Base-by-base conservation (phyloP, 2,113 vertebrate species). In the Hirundichthys speculiger region DNA sequence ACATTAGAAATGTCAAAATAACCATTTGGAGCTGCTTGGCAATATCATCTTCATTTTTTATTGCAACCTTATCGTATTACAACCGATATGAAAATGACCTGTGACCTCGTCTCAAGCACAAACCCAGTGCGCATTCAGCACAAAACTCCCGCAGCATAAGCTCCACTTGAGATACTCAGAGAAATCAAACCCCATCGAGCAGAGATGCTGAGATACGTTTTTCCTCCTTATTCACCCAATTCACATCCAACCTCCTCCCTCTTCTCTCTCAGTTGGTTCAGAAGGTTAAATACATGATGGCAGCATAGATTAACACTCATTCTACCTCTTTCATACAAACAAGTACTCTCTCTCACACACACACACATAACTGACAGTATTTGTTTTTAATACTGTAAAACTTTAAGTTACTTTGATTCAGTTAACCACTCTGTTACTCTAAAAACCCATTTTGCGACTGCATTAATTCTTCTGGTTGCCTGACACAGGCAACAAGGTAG, bases 191-290 rank as follows among this genome's bases (percentile, higher is more conserved):
- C 51, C 57, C 69, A 64, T 80, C 71, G 11, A 27, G 49, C 8
- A 11, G 64, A 75, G 77, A 81, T 77, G 75, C 64, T 88, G 73
- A 89, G 73, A 78, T 79, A 69, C 54, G 80, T 89, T 89, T 87
- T 90, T 89, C 64, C 69, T 79, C 69, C 76, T 67, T 41, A 69
- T 74, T 79, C 80, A 73, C 80, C 70, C 79, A 84, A 46, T 77
- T 84, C 79, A 68, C 78, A 88, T 88, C 60, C 80, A 88, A 90
- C 82, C 79, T 79, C 54, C 46, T 69, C 77, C 49, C 52, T 64
- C 66, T 67, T 77, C 71, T 76, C 75, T 85, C 69, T 43, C 49
- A 52, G 62, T 79, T 59, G 50, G 55, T 75, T 65, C 73, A 47
- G 16, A 59, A 77, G 54, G 40, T 60, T 66, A 72, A 77, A 86